Evolutionary conservation across 1,140 invertebrate genomes (phyloP), one percentile per base, ranked within the genome.

Genomic region (Holcopasites calliopsidis): DNA sequence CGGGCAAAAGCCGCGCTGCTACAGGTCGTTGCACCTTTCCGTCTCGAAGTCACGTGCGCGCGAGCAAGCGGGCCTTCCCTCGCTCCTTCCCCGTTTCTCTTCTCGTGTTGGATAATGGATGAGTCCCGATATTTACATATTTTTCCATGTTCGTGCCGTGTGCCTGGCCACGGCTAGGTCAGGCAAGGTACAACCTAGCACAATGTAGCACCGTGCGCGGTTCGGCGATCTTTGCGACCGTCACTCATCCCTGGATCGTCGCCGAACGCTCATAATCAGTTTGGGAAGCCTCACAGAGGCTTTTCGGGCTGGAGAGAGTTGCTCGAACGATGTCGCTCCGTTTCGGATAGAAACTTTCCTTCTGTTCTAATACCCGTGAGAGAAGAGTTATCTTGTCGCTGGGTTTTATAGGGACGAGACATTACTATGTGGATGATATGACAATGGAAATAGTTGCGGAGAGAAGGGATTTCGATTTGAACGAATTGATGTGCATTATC

Each of bases 121-220:
- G 84, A 86, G 82, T 65, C 72, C 74, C 79, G 86, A 86, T 86
- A 87, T 88, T 88, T 86, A 85, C 84, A 87, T 86, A 88, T 87
- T 88, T 88, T 86, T 87, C 86, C 84, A 85, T 86, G 86, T 85
- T 81, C 82, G 82, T 85, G 76, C 85, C 79, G 78, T 65, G 78
- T 79, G 80, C 70, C 73, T 74, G 79, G 78, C 75, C 74, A 79
- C 79, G 79, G 84, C 82, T 85, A 82, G 80, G 79, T 83, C 72
- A 81, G 80, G 87, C 86, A 65, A 87, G 88, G 87, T 74, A 88
- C 88, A 49, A 82, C 80, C 88, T 87, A 87, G 87, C 83, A 88
- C 88, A 82, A 76, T 81, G 74, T 83, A 83, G 66, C 80, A 81
- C 77, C 78, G 60, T 31, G 70, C 26, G 8, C 28, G 13, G 7